These are phyloP conservation scores for Steinernema scapterisci DNA, from an alignment of 2,888 invertebrate species.

Conservation along the genomic window DNA sequence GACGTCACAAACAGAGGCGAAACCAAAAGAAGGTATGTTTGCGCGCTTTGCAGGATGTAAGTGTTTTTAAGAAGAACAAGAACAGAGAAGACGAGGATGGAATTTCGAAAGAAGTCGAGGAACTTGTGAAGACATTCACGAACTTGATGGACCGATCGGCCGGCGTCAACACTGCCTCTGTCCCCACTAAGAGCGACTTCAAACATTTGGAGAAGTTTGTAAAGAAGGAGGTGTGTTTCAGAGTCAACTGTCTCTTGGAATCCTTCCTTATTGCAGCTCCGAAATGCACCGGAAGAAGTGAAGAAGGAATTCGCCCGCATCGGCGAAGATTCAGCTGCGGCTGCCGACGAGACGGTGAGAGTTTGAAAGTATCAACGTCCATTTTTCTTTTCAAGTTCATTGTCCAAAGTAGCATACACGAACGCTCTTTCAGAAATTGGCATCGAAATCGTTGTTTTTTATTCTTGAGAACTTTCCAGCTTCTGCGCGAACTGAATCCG, in stretches of 20 bases:
- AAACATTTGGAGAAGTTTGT: not conserved
- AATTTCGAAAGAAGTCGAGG: not conserved
- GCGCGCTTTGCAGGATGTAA: no score
- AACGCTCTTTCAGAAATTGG: no score
- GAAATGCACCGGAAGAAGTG: not conserved
- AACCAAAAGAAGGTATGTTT: no score
- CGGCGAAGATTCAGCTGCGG: not conserved
- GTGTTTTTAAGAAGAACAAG: no score
- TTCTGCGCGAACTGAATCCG: not conserved
- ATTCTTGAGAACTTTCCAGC: no score
- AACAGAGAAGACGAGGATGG: no score
- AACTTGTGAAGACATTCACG: not conserved
- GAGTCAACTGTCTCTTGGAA: no score
- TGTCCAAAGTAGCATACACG: no score
- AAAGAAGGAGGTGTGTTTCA: constrained; percentile 8
- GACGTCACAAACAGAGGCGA: no score
- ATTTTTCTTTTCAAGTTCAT: no score
- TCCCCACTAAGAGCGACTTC: not conserved
- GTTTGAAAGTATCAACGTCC: no score
- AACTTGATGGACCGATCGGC: not conserved
- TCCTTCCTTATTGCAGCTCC: not conserved
- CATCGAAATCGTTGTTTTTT: no score
- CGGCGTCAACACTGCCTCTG: not conserved
- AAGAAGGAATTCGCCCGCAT: not conserved
- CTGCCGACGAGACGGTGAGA: not conserved